Evolutionary conservation across 1,140 invertebrate genomes (phyloP).

Genomic region (Cepaea nemoralis): DNA sequence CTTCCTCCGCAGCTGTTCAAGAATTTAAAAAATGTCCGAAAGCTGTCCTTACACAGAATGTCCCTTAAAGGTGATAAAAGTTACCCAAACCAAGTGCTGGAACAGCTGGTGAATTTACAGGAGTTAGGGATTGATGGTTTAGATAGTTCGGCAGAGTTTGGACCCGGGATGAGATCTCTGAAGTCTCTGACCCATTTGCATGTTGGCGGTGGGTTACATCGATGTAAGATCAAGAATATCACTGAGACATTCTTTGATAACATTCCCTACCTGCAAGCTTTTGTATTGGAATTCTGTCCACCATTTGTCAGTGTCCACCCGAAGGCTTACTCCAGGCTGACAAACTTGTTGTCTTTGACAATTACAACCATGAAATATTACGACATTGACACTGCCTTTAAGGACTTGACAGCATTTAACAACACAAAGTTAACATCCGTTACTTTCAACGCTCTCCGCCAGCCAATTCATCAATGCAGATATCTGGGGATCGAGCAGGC

Average conservation of each 20-base stretch:
- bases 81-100: not conserved
- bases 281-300: not conserved
- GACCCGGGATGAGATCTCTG: not conserved
- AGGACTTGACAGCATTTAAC: not conserved
- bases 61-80: too few relatives aligned
- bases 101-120: not conserved
- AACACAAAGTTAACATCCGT: not conserved
- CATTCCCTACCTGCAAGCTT: not conserved
- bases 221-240: not conserved
- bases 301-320: not conserved
- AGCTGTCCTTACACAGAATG: not conserved
- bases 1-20: not conserved
- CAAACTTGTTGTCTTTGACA: not conserved
- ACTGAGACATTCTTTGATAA: slow-evolving; percentile 4
- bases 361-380: not conserved
- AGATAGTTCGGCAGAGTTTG: not conserved
- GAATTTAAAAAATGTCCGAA: not conserved
- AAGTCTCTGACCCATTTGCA: not conserved
- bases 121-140: not conserved
- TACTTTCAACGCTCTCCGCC: not conserved
- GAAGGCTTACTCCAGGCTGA: not conserved
- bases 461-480: not conserved
- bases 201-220: too few relatives aligned
- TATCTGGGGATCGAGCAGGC: not conserved
- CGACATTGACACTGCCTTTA: not conserved